phyloP scores from a whole-genome alignment of 2,113 vertebrate species.

The Calyptommatus sinebrachiatus region DNA sequence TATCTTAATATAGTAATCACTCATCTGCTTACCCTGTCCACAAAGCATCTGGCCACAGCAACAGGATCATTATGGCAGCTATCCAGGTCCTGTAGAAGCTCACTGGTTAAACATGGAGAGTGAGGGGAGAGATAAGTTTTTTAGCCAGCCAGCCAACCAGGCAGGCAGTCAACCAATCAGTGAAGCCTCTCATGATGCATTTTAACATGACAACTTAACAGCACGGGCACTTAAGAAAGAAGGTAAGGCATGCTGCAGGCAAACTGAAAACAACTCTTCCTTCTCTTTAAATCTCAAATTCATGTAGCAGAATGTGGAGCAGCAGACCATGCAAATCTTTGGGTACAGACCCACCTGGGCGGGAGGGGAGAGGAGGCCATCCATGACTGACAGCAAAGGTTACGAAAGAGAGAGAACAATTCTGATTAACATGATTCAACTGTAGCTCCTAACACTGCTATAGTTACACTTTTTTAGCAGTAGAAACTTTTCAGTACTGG shows the following conservation, averaged over 20 bases:
- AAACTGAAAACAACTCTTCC: not conserved
- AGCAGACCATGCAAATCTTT: not conserved
- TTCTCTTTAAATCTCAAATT: not conserved
- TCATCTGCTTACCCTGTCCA: constrained; percentile 83
- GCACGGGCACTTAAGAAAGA: not conserved
- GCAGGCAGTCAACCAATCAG: not conserved
- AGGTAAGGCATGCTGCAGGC: not conserved
- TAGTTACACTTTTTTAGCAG: too few species aligned
- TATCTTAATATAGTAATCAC: not conserved
- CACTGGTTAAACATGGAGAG: constrained; percentile 68
- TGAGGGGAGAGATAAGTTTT: not conserved
- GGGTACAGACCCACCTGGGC: constrained; percentile 48
- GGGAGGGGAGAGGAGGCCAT: not conserved
- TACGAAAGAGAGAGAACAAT: not conserved
- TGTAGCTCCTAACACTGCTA: too few species aligned
- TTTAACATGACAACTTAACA: not conserved
- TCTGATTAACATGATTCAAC: not conserved
- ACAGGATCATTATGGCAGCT: constrained; percentile 89
- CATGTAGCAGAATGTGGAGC: constrained; percentile 3
- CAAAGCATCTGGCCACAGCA: constrained; percentile 91
- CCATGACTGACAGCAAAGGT: constrained; percentile 43
- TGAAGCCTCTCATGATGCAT: not conserved
- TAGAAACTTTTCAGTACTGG: too few species aligned
- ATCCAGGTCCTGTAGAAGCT: constrained; percentile 88
- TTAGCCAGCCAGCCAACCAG: constrained; percentile 21